Evolutionary conservation across 2,113 vertebrate species (phyloP).

Genomic region (Danionella cerebrum): DNA sequence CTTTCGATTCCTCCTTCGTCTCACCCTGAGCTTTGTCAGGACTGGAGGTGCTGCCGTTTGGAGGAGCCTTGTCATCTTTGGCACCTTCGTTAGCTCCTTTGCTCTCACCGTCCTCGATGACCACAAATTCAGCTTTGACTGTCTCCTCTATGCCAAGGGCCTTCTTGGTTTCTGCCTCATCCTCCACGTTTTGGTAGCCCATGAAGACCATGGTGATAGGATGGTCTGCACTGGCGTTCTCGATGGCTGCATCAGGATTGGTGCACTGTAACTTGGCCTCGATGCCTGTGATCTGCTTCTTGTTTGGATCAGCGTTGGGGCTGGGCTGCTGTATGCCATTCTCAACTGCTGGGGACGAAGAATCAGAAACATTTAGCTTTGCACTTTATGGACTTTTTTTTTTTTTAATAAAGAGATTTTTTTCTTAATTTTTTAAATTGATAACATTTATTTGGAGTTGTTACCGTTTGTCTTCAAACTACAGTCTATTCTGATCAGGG

Average conservation of each 20-base stretch:
- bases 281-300: constrained; percentile 77
- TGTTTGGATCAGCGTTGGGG: constrained; percentile 56
- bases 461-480: too few species aligned
- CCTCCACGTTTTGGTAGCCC: constrained; percentile 94
- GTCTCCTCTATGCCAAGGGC: constrained; percentile 80
- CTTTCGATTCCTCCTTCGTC: constrained; percentile 64
- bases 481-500: too few species aligned
- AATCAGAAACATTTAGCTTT: constrained; percentile 31
- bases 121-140: constrained; percentile 88
- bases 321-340: constrained; percentile 75
- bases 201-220: constrained; percentile 96
- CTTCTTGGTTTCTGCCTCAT: constrained; percentile 81
- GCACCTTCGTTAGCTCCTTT: constrained; percentile 59
- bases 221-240: constrained; percentile 76
- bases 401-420: too few species aligned
- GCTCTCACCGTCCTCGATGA: constrained; percentile 81
- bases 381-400: too few species aligned
- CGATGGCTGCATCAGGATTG: constrained; percentile 54
- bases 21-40: constrained; percentile 41
- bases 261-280: constrained; percentile 70
- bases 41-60: constrained; percentile 75
- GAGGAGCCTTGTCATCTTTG: constrained; percentile 60
- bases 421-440: too few species aligned
- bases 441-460: too few species aligned
- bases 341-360: constrained; percentile 56